Evolutionary conservation across 2,113 vertebrate genomes (phyloP).

Genomic region (Neolamprologus devosi): DNA sequence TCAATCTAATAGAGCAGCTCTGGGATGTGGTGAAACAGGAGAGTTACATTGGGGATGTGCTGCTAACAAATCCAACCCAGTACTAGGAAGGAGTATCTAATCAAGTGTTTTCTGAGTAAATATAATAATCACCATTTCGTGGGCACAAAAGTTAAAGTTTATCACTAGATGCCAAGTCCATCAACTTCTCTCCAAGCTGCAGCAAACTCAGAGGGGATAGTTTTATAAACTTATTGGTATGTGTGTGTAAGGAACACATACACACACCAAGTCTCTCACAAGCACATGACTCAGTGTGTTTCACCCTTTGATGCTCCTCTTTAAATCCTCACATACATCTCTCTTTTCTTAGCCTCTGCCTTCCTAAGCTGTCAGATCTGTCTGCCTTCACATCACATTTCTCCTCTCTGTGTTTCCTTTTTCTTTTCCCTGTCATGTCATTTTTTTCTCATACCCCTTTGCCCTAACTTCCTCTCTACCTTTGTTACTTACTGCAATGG

Average conservation of each 20-base stretch:
- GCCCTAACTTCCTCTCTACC: not conserved
- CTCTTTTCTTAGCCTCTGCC: not conserved
- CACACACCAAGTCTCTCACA: not conserved
- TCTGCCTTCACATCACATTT: not conserved
- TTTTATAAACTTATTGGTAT: not conserved
- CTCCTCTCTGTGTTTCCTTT: not conserved
- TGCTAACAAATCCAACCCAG: not conserved
- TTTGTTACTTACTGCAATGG: not conserved
- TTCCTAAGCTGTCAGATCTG: not conserved
- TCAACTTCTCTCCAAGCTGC: not conserved
- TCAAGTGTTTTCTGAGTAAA: not conserved
- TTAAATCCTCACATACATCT: conserved; percentile 10
- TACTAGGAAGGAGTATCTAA: not conserved
- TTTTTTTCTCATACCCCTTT: not conserved
- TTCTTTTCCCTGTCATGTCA: not conserved
- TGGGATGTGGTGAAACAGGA: not conserved
- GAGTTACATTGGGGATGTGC: not conserved
- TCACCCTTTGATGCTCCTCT: conserved; percentile 10
- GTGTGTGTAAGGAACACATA: not conserved
- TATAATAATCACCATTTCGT: not conserved
- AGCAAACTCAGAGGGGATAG: not conserved
- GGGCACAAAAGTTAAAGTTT: not conserved
- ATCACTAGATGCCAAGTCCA: not conserved
- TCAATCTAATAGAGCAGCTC: not conserved
- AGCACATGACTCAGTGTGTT: not conserved